Evolutionary conservation across 2,797 vertebrate species (phyloP), one percentile per base, ranked within the genome.

Genomic region (Synaphobranchus kaupii): DNA sequence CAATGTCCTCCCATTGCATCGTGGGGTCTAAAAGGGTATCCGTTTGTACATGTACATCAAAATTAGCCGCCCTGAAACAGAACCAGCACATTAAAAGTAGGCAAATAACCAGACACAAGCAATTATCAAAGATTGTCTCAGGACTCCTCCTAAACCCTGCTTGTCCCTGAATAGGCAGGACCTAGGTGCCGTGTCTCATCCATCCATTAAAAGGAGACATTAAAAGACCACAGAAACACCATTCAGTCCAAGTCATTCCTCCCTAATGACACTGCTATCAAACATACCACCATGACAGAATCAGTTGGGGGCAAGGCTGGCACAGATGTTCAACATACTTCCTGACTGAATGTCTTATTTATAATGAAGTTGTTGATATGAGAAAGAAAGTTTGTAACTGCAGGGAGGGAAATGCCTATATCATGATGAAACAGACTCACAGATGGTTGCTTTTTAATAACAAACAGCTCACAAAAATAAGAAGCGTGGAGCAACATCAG

Each of bases 61-160:
- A 99, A 94, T 99, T 99, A 86, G 97, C 97, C 96, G 99, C 95
- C 84, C 98, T 99, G 85, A 90, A 94, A 91, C 87, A 78, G 92
- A 28, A 87, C 86, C 48, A 44, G 78, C 34, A 81, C 80, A 58
- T 63, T 85, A 22, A 81, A 84, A 83, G 68, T 52, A 83, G 44
- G 87, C 52, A 87, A 91, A 88, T 89, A 88, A 84, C 89, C 87
- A 84, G 63, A 28, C 63, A 20, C 13, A 68, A 25, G 63, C 7
- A 15, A 2, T 58, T 17, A 58, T 58, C 56, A 58, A 58, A 58
- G 56, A 17, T 58, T 3, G n/a, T 68, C n/a, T 8, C 25, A n/a
- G 7, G 9, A 68, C 63, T 66, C 63, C n/a, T 66, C 60, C 8
- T 66, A n/a, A 66, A 7, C 12, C 25, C 60, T 63, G 25, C 25